Evolutionary conservation across 2,113 vertebrate genomes (phyloP).

Genomic region (Ictidomys tridecemlineatus): DNA sequence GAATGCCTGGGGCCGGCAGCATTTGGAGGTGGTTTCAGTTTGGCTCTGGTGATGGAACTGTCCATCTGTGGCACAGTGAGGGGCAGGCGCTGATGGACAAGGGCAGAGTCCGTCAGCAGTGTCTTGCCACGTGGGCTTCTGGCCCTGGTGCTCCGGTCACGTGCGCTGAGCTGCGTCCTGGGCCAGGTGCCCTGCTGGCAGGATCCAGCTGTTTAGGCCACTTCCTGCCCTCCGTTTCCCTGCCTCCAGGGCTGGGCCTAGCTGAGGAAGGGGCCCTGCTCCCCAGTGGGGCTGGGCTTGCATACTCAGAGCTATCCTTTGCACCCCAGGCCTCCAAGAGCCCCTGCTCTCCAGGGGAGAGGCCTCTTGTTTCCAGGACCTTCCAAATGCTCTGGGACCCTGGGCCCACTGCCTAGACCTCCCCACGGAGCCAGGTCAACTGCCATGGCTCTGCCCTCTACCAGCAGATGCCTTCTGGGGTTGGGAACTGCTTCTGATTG

Average conservation of each 20-base stretch:
- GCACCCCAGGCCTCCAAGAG: neutral
- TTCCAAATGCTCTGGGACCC: neutral
- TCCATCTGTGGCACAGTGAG: fast-evolving
- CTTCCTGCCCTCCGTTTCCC: neutral
- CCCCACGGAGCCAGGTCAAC: neutral
- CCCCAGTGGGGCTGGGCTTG: too few species aligned
- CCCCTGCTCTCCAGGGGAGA: too few species aligned
- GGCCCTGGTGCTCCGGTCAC: fast-evolving
- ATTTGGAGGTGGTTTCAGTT: fast-evolving
- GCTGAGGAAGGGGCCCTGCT: fast-evolving
- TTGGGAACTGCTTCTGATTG: neutral
- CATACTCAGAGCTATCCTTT: too few species aligned
- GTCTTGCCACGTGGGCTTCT: fast-evolving
- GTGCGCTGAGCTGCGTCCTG: neutral
- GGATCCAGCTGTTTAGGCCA: fast-evolving
- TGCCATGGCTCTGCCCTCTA: neutral
- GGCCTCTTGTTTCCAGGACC: neutral
- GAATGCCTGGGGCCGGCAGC: fast-evolving
- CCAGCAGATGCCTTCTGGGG: fast-evolving
- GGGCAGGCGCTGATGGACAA: fast-evolving
- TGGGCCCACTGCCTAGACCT: neutral
- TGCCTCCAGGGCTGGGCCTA: neutral
- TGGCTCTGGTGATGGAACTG: fast-evolving
- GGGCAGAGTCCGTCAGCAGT: too few species aligned
- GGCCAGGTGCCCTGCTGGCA: fast-evolving